A percentile compares a stretch with the other conserved stretches of the same genome.
These are phyloP conservation scores for Bilobella aurantiaca DNA, from an alignment of 1,140 invertebrate genomes.

Conservation along the genomic window DNA sequence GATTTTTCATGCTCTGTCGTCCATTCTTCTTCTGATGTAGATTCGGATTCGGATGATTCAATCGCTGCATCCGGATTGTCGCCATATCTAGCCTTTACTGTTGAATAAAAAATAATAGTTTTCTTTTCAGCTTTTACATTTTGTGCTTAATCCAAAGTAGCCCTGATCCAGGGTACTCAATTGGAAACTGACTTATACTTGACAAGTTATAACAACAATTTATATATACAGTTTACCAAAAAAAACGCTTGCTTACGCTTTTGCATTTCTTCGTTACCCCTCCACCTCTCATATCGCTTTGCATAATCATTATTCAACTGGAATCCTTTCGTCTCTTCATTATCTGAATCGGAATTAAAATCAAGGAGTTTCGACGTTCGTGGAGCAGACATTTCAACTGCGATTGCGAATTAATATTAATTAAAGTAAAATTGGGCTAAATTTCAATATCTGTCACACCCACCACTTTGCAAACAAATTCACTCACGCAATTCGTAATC, in stretches of 20 bases:
- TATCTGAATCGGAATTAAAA: slow-evolving; percentile 7
- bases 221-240: too few relatives aligned
- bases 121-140: background rate
- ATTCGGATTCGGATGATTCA: slow-evolving; percentile 40
- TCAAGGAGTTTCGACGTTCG: background rate
- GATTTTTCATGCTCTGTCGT: slow-evolving; percentile 63
- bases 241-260: slow-evolving; percentile 40
- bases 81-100: slow-evolving; percentile 66
- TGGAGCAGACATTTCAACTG: background rate
- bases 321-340: slow-evolving; percentile 33
- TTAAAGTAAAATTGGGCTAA: too few relatives aligned
- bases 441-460: too few relatives aligned
- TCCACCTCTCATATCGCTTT: slow-evolving; percentile 45
- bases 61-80: slow-evolving; percentile 39
- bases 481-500: too few relatives aligned
- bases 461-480: too few relatives aligned
- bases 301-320: slow-evolving; percentile 46
- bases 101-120: slow-evolving; percentile 8
- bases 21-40: slow-evolving; percentile 50
- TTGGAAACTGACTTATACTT: too few relatives aligned
- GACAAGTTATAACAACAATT: too few relatives aligned
- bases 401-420: too few relatives aligned
- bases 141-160: too few relatives aligned
- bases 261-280: slow-evolving; percentile 46
- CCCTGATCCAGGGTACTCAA: too few relatives aligned